These are phyloP conservation scores for Drosophila burlai DNA, from an alignment of 1,140 invertebrate genomes.

Conservation along the genomic window DNA sequence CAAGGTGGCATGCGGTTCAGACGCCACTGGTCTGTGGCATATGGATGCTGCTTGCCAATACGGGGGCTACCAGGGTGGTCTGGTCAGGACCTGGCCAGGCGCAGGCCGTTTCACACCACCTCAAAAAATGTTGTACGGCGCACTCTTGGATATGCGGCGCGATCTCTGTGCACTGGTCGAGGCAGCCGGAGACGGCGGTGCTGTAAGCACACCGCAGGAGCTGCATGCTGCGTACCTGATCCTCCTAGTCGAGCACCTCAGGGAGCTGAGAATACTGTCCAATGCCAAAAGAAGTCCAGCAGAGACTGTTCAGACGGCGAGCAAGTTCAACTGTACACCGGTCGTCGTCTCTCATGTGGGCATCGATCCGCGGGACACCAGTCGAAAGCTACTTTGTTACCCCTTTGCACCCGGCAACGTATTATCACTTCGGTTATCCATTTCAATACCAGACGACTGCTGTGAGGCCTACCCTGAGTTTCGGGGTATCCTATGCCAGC, in stretches of 20 bases:
- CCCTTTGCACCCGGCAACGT: slow-evolving; percentile 46
- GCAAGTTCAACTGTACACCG: slow-evolving; percentile 30
- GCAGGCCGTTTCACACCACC: slow-evolving; percentile 47
- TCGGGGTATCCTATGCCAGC: slow-evolving; percentile 46
- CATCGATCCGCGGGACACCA: slow-evolving; percentile 7
- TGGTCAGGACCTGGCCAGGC: slow-evolving; percentile 54
- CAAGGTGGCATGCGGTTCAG: not conserved
- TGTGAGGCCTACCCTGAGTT: slow-evolving; percentile 49
- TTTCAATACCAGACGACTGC: slow-evolving; percentile 50
- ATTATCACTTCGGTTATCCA: slow-evolving; percentile 43
- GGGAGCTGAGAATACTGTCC: slow-evolving; percentile 33
- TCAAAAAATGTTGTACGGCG: slow-evolving; percentile 52
- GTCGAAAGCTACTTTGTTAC: slow-evolving; percentile 10
- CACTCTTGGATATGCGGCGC: slow-evolving; percentile 39
- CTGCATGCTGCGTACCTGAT: slow-evolving; percentile 41
- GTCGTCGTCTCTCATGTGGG: slow-evolving; percentile 44
- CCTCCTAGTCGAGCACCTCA: slow-evolving; percentile 26
- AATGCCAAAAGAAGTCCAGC: not conserved
- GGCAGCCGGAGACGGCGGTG: not conserved
- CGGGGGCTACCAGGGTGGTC: slow-evolving; percentile 47
- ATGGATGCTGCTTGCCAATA: slow-evolving; percentile 53
- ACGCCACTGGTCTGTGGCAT: slow-evolving; percentile 22
- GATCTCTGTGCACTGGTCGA: slow-evolving; percentile 33
- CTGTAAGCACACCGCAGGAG: slow-evolving; percentile 25
- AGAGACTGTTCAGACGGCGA: slow-evolving; percentile 1